Base-by-base conservation (phyloP, 2,888 invertebrate species). In the Heteromyza rotundicornis region DNA sequence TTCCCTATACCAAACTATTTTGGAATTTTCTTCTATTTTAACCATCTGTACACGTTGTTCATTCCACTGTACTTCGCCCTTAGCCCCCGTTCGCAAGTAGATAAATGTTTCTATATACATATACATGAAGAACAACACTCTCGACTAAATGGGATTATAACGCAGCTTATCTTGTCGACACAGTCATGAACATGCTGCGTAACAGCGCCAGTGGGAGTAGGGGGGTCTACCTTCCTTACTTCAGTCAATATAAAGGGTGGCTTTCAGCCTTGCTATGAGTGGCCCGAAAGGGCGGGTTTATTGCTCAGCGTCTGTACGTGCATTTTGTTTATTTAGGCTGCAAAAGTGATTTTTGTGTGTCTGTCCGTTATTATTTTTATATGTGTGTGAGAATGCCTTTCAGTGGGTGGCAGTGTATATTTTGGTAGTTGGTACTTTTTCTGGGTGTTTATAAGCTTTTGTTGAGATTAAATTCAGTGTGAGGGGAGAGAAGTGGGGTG, bases 141-240 rank as follows among this genome's bases (percentile, higher is more conserved):
- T 51, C 58, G 60, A 64, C 65, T 68, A 62, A 72, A 64, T 62
- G 64, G 65, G 65, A 65, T 64, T 64, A 70, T 64, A 73, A 69
- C 64, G 65, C 66, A 70, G 76, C 76, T 77, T 78, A 76, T 76
- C 76, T 78, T 71, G 71, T 75, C 74, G 72, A 67, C 71, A 74
- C 68, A 68, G 74, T 72, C 73, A 27, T 32, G 22, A 19, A 35
- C 58, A 58, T 17, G 51, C 32, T 17, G 10, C 20, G 1, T 44
- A 1, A 14, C 27, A 16, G 7, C 2, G 14, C 12, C 32, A 12
- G 32, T n/a, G 32, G 32, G 32, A 32, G 32, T 8, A 32, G 32
- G 7, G 32, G 5, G 32, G n/a, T n/a, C 32, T 32, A 12, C 32
- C 32, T 32, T 5, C 12, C 32, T 5, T 8, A 12, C 32, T 32